Evolutionary conservation across 1,140 invertebrate genomes (phyloP), one percentile per base, ranked within the genome.

Genomic region (Euura saliciscinereae): DNA sequence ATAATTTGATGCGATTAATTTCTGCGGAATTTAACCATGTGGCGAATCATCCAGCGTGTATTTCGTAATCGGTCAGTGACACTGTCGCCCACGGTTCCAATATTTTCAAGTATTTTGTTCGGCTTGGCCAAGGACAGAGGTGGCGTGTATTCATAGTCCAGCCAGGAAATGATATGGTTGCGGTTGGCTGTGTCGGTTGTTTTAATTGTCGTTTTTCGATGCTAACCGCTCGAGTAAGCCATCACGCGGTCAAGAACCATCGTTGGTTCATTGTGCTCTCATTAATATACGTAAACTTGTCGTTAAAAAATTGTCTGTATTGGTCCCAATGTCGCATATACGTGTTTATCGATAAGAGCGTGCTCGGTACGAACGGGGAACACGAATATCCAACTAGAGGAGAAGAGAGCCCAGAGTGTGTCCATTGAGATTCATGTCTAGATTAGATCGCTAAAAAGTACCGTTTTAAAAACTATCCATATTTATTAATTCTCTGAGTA

Each of bases 51-150:
- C 51, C 5, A 59, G 51, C 51, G 8, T 59, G 51, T 8, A 59
- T 59, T 59, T 59, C 51, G 51, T 59, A n/a, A 59, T 59, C 51
- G 51, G 51, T 59, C 51, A 59, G 51, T 59, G 51, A 59, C 51
- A 59, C 51, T n/a, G 5, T 11, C 51, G 51, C 51, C 51, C 51
- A 59, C 51, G 13, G 51, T 59, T 3, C 51, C 51, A 4, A 59
- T 59, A 59, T 59, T 59, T n/a, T 6, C 8, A 11, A 59, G 51
- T 59, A 59, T 59, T 59, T 11, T 59, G 51, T 59, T 59, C 51
- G 51, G 13, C 5, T n/a, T 8, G 51, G 51, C 51, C 51, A 59
- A 59, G 51, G 51, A 59, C 51, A 59, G 51, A 8, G 28, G 51
- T 3, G 8, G 51, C 51, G 13, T 59, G 13, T 59, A n/a, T n/a